Conservation (phyloP, 37 sponge, comb jelly and placozoan species). For the Dysidea cf. avara region DNA sequence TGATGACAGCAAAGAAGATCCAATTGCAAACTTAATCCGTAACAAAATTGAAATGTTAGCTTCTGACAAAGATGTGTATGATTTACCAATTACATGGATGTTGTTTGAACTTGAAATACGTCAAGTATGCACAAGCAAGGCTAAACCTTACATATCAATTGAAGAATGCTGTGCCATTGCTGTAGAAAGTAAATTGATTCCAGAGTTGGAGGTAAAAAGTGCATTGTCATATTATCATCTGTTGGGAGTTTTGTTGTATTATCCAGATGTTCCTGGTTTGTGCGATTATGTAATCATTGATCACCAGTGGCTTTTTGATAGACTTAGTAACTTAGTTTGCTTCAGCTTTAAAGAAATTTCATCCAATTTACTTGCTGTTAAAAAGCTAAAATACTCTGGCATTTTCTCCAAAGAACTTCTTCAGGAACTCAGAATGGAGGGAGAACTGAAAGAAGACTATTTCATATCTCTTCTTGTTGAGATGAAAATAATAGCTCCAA, state of each 20-base stretch:
- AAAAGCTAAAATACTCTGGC: too few relatives aligned
- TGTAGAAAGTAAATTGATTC: slow-evolving; percentile 10
- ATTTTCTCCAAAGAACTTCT: too few relatives aligned
- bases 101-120: too few relatives aligned
- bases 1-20: slow-evolving; percentile 23
- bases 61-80: background rate
- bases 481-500: too few relatives aligned
- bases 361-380: too few relatives aligned
- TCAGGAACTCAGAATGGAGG: too few relatives aligned
- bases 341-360: too few relatives aligned
- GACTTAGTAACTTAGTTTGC: too few relatives aligned
- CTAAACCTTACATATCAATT: slow-evolving; percentile 5
- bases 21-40: slow-evolving; percentile 2
- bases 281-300: slow-evolving; percentile 15
- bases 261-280: slow-evolving; percentile 16
- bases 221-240: slow-evolving; percentile 44
- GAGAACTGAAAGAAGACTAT: too few relatives aligned
- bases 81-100: slow-evolving; percentile 48
- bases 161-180: slow-evolving; percentile 18
- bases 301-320: slow-evolving; percentile 43
- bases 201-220: background rate
- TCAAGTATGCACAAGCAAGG: slow-evolving; percentile 9
- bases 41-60: slow-evolving; percentile 26
- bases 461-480: too few relatives aligned
- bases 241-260: too few relatives aligned